Evolutionary conservation across 2,113 vertebrate species (phyloP).

Genomic region (Parotia lawesii): DNA sequence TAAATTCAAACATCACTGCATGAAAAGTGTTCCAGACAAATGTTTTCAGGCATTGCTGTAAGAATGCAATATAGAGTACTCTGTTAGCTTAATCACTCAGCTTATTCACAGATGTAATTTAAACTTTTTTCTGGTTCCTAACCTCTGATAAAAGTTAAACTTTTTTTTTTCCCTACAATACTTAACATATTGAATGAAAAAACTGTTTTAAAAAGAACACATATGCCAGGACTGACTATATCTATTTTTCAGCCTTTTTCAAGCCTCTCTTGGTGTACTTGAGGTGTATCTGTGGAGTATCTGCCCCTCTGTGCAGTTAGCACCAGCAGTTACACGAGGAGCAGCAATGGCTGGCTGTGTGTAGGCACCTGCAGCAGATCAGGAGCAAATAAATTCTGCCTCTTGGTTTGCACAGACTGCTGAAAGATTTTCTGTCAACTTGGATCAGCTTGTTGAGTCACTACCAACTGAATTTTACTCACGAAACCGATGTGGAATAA

Average conservation of each 20-base stretch:
- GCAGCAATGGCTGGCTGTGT: not conserved
- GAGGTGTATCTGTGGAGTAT: not conserved
- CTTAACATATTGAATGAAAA: not conserved
- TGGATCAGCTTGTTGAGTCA: not conserved
- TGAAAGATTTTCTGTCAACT: not conserved
- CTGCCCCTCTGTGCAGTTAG: not conserved
- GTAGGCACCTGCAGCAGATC: not conserved
- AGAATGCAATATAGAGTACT: not conserved
- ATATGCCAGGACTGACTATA: not conserved
- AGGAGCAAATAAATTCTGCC: not conserved
- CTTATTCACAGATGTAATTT: not conserved
- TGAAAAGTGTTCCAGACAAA: not conserved
- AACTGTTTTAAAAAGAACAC: not conserved
- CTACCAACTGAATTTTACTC: not conserved
- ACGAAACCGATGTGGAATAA: not conserved
- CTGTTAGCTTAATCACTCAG: not conserved
- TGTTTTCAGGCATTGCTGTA: not conserved
- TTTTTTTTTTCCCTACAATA: not conserved
- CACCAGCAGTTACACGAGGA: not conserved
- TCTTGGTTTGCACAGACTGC: not conserved
- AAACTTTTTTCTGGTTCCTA: not conserved
- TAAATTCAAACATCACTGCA: not conserved
- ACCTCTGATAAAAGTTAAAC: not conserved
- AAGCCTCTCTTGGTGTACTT: not conserved
- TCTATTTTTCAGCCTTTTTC: not conserved